phyloP scores from a whole-genome alignment of 2,888 invertebrate species.

The Hypena proboscidalis region DNA sequence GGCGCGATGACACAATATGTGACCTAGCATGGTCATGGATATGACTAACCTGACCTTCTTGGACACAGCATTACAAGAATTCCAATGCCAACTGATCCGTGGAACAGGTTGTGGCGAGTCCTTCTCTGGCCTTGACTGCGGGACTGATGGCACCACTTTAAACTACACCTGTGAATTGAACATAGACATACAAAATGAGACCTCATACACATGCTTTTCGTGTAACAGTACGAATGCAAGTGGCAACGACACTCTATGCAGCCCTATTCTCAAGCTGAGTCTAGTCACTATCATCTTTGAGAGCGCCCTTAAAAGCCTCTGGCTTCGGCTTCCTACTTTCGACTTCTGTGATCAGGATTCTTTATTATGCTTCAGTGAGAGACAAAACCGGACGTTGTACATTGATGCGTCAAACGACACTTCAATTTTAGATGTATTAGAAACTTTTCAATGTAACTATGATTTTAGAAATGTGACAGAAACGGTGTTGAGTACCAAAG shows the following conservation, averaged over 20 bases:
- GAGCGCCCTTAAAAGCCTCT: constrained; percentile 71
- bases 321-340: constrained; percentile 68
- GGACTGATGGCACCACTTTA: constrained; percentile 42
- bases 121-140: constrained; percentile 63
- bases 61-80: constrained; percentile 64
- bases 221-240: constrained; percentile 62
- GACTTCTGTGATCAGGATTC: constrained; percentile 66
- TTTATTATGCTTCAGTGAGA: constrained; percentile 64
- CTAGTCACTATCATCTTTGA: constrained; percentile 70
- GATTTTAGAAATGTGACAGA: constrained; percentile 60
- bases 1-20: constrained; percentile 53
- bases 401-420: constrained; percentile 55
- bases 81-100: constrained; percentile 62
- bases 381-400: constrained; percentile 69
- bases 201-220: constrained; percentile 68
- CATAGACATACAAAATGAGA: constrained; percentile 78
- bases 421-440: constrained; percentile 46
- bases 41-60: constrained; percentile 70
- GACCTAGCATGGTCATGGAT: constrained; percentile 63
- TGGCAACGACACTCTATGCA: constrained; percentile 69
- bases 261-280: constrained; percentile 73
- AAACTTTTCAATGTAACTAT: constrained; percentile 73
- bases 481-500: constrained; percentile 48
- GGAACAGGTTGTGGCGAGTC: constrained; percentile 59
- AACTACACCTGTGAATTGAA: constrained; percentile 68